Base-by-base conservation (phyloP, 2,113 vertebrate species). In the Platichthys flesus region DNA sequence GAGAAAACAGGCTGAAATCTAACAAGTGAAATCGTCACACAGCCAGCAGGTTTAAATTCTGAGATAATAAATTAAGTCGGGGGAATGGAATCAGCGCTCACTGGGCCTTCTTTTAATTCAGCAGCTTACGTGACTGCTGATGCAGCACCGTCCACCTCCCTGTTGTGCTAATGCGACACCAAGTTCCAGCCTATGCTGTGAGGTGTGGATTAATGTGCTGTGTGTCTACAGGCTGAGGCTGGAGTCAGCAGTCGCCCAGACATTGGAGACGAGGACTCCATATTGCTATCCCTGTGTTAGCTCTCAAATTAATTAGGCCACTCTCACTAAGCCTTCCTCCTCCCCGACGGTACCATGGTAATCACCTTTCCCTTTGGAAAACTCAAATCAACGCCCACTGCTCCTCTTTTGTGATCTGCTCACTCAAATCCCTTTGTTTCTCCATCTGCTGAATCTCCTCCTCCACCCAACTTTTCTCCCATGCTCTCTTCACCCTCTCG, bases 251-350 rank as follows among this genome's bases (percentile, higher is more conserved):
- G 47, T 49, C 15, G 47, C 47, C 47, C 6, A 2, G 15, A 51
- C 47, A 18, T 9, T 18, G 47, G 47, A 51, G 47, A 51, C 47
- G 47, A 15, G 18, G 47, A 51, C 47, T 18, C 47, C 47, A 51
- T 42, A 42, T 42, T 42, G 40, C 9, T 9, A 37, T 37, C 35
- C 9, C 35, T 47, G 45, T 47, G 45, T 52, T 52, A 52, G 51
- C 51, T n/a, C 52, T 77, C 73, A 78, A 76, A 81, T 85, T 77
- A 89, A 91, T 86, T 71, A 85, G 83, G 62, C 71, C 67, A 60
- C 76, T 82, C 78, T 60, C 51, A 3, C 51, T 72, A 79, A 79
- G 64, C 82, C 71, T 61, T 60, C 56, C 59, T 80, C 60, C 58
- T 58, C 67, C 76, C 65, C 55, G 47, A 4, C 0, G 26, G 58